These are phyloP conservation scores for Pteromalus puparum DNA, from an alignment of 1,140 invertebrate species.

Conservation along the genomic window DNA sequence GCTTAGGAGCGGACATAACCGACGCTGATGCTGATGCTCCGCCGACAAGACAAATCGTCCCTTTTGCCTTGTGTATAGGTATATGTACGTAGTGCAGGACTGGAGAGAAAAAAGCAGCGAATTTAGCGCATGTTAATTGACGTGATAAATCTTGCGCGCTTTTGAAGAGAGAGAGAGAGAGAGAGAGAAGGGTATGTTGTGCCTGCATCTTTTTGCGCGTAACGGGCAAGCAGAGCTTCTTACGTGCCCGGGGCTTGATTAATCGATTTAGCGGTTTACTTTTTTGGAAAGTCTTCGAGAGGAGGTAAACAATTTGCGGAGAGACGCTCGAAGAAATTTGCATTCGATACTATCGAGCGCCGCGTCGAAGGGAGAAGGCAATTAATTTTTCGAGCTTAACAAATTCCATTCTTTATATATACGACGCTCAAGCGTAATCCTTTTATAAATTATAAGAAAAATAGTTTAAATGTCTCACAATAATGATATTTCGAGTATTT, in stretches of 20 bases:
- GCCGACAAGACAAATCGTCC: conserved; percentile 1
- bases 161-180: not conserved
- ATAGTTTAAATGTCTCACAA: no score
- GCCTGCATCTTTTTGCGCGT: not conserved
- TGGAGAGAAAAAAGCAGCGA: not conserved
- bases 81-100: not conserved
- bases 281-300: not conserved
- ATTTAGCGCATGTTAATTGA: conserved; percentile 24
- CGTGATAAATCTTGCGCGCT: conserved; percentile 32
- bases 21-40: not conserved
- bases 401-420: not conserved
- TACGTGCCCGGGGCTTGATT: conserved; percentile 16
- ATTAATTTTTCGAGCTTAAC: not conserved
- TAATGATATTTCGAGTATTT: no score
- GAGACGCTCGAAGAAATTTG: not conserved
- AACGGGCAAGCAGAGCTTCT: not conserved
- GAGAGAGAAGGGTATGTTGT: not conserved
- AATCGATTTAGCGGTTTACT: conserved; percentile 12
- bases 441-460: no score
- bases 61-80: not conserved
- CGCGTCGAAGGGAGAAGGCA: not conserved
- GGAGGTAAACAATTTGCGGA: not conserved
- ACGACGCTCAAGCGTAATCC: no score
- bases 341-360: not conserved
- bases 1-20: not conserved